These are phyloP conservation scores for Panzeria rudis DNA, from an alignment of 2,888 invertebrate genomes.

Conservation along the genomic window DNA sequence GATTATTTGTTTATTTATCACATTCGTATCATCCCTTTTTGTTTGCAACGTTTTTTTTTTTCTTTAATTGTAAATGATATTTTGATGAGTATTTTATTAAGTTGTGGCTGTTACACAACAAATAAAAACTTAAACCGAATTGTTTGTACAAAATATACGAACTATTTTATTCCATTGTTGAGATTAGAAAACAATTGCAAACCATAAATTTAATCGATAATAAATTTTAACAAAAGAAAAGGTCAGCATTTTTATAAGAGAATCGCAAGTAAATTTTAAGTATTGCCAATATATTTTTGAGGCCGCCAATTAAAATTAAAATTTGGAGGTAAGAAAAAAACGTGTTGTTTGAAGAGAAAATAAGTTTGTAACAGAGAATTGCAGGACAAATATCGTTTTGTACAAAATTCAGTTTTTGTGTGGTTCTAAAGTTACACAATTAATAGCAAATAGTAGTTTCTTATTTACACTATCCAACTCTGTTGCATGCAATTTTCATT, in stretches of 20 bases:
- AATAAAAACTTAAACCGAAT: not conserved
- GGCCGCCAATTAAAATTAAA: not conserved
- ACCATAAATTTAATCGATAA: not conserved
- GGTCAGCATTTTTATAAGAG: not conserved
- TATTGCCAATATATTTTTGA: not conserved
- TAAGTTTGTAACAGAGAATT: no score
- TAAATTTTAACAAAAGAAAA: conserved; percentile 4
- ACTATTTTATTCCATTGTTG: not conserved
- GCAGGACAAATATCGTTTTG: not conserved
- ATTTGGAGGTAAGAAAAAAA: not conserved
- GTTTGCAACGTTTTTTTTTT: conserved; percentile 35
- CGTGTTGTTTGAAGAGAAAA: no score
- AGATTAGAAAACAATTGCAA: not conserved
- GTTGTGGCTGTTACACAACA: conserved; percentile 11
- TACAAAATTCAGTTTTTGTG: not conserved
- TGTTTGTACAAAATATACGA: not conserved
- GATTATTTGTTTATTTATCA: conserved; percentile 33
- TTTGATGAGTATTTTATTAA: conserved; percentile 66
- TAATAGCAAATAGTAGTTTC: no score
- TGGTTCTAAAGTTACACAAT: not conserved
- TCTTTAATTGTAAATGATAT: conserved; percentile 38
- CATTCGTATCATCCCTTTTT: conserved; percentile 36
- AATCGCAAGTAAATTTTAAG: not conserved
- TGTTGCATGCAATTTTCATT: no score
- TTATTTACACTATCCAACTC: no score